phyloP scores from a whole-genome alignment of 2,888 invertebrate species.

The Neoascia interrupta region DNA sequence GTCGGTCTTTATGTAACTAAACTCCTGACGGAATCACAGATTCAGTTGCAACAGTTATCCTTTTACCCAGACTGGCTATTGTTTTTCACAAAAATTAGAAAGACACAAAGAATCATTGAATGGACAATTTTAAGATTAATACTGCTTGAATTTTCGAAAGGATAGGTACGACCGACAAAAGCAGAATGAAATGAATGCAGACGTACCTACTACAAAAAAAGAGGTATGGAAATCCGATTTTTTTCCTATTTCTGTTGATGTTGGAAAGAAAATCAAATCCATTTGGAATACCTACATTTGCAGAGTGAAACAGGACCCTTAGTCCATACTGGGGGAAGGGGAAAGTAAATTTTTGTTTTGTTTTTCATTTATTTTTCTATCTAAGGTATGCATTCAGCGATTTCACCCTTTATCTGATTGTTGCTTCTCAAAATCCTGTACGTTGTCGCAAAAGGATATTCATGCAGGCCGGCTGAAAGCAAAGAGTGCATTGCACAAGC shows the following conservation, averaged over 20 bases:
- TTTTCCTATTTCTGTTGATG: neutral
- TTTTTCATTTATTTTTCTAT: conserved; percentile 2
- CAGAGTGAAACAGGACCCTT: conserved; percentile 25
- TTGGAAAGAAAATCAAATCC: conserved; percentile 50
- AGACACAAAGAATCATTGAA: conserved; percentile 48
- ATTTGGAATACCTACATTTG: conserved; percentile 53
- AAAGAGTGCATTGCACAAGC: neutral
- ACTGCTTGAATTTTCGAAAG: conserved; percentile 43
- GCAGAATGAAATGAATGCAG: neutral
- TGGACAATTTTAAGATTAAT: conserved; percentile 55
- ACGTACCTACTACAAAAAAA: neutral
- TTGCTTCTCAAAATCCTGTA: conserved; percentile 37
- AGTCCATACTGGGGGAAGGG: too few species aligned
- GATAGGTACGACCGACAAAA: too few species aligned
- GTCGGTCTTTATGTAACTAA: conserved; percentile 41
- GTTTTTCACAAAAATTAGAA: conserved; percentile 24
- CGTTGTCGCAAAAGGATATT: conserved; percentile 21
- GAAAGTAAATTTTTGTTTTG: neutral
- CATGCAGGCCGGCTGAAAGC: neutral
- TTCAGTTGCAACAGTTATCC: neutral
- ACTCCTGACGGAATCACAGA: conserved; percentile 34
- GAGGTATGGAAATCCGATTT: conserved; percentile 25
- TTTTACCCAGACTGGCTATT: neutral
- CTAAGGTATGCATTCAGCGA: neutral
- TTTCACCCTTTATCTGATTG: conserved; percentile 28